Percentiles rank a stretch among this genome's conserved stretches.
phyloP scores from a whole-genome alignment of 37 sponge, comb jelly and placozoan species.

The Crambe crambe region DNA sequence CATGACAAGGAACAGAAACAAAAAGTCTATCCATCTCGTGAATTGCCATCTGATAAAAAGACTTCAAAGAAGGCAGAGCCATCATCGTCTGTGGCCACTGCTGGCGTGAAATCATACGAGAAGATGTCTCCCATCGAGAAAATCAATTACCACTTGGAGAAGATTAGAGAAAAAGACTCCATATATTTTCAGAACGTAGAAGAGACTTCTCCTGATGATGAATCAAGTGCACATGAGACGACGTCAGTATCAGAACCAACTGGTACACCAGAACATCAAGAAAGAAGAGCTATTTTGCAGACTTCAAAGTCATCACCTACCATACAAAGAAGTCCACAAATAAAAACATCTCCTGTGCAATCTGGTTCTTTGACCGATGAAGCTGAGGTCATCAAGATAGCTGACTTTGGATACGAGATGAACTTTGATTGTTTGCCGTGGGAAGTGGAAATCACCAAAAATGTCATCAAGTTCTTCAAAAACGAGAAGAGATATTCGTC shows the following conservation, averaged over 20 bases:
- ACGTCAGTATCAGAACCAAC: background rate
- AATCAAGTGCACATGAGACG: background rate
- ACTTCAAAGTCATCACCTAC: background rate
- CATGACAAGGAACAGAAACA: too few species aligned
- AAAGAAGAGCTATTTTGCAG: too few species aligned
- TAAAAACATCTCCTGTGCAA: background rate
- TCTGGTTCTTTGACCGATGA: background rate
- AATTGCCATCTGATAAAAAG: too few species aligned
- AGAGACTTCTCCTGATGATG: background rate
- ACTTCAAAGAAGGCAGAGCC: too few species aligned
- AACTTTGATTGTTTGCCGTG: conserved; percentile 64
- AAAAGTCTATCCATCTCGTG: background rate
- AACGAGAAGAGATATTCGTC: conserved; percentile 7
- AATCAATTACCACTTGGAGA: background rate
- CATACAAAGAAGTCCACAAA: background rate
- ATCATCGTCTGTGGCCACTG: too few species aligned
- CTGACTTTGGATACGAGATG: conserved; percentile 1
- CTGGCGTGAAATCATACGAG: background rate
- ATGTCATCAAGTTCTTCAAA: conserved; percentile 62
- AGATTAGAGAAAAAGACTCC: background rate
- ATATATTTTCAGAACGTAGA: background rate
- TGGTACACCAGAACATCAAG: background rate
- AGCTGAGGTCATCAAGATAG: background rate
- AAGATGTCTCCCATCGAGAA: background rate
- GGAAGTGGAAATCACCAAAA: conserved; percentile 83